Evolutionary conservation across 2,888 invertebrate genomes (phyloP).

Genomic region (Sphaerophoria rueppellii): DNA sequence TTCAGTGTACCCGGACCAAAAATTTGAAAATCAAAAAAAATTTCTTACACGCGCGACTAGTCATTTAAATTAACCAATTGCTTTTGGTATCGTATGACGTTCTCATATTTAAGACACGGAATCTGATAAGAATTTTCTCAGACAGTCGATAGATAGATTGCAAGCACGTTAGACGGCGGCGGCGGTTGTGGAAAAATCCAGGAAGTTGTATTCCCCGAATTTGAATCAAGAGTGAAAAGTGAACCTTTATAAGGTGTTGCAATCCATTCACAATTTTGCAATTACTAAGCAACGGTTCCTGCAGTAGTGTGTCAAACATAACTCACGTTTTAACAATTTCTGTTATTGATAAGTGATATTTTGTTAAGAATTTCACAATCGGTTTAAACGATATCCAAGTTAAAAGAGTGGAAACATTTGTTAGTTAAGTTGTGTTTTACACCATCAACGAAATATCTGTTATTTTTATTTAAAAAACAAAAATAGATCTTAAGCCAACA

Average conservation of each 20-base stretch:
- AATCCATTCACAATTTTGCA: slow-evolving; percentile 32
- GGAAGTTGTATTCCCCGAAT: slow-evolving; percentile 31
- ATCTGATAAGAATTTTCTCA: slow-evolving; percentile 61
- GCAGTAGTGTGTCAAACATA: slow-evolving; percentile 59
- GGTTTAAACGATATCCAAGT: not conserved
- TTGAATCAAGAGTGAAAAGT: slow-evolving; percentile 51
- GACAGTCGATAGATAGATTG: slow-evolving; percentile 46
- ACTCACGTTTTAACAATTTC: slow-evolving; percentile 9
- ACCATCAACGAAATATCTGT: slow-evolving; percentile 23
- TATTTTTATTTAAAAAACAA: slow-evolving; percentile 9
- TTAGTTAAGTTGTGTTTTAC: slow-evolving; percentile 49
- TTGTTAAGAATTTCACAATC: slow-evolving; percentile 3
- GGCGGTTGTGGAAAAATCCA: not conserved
- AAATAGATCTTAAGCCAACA: slow-evolving; percentile 11
- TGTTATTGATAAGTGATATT: slow-evolving; percentile 5
- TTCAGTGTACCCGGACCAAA: slow-evolving; percentile 48
- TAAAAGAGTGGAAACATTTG: slow-evolving; percentile 55
- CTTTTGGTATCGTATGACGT: slow-evolving; percentile 66
- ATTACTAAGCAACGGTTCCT: slow-evolving; percentile 65
- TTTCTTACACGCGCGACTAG: slow-evolving; percentile 27
- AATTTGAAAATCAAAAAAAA: slow-evolving; percentile 24
- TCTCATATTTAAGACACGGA: slow-evolving; percentile 67
- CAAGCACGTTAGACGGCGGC: not conserved
- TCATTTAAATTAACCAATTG: slow-evolving; percentile 9
- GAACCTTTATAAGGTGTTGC: not conserved